These are phyloP conservation scores for Loriculus beryllinus DNA, from an alignment of 2,797 vertebrate genomes.

Conservation along the genomic window DNA sequence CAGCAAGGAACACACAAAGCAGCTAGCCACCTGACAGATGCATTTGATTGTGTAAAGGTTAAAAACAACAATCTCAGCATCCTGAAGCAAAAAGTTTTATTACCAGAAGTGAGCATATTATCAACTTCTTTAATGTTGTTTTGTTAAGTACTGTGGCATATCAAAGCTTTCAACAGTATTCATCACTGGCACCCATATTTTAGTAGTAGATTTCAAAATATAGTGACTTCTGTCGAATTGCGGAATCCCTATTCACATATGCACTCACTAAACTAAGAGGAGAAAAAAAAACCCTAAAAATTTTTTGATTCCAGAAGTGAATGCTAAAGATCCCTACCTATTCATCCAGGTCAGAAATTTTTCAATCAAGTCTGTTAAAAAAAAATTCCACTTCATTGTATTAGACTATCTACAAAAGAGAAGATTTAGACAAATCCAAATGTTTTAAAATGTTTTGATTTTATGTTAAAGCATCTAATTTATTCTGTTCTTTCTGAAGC, in stretches of 20 bases:
- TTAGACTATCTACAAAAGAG: background rate
- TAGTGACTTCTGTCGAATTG: background rate
- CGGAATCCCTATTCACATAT: background rate
- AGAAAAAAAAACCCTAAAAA: fast-evolving
- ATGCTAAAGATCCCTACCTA: background rate
- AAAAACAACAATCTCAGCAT: background rate
- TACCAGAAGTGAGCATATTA: background rate
- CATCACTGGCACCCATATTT: background rate
- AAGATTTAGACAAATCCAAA: background rate
- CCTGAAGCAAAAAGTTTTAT: background rate
- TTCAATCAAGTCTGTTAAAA: background rate
- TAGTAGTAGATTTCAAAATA: background rate
- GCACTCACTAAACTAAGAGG: background rate
- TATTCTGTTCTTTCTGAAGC: background rate
- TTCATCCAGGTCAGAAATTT: background rate
- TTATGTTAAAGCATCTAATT: background rate
- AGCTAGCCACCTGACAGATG: background rate
- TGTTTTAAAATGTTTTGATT: background rate
- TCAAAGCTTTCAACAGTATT: background rate
- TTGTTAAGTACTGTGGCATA: background rate
- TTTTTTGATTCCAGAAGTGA: background rate
- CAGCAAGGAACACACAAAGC: background rate
- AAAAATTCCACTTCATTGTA: background rate
- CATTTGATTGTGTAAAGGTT: background rate
- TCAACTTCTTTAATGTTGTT: background rate